phyloP scores from a whole-genome alignment of 2,797 vertebrate genomes.

The Peromyscus attwateri region DNA sequence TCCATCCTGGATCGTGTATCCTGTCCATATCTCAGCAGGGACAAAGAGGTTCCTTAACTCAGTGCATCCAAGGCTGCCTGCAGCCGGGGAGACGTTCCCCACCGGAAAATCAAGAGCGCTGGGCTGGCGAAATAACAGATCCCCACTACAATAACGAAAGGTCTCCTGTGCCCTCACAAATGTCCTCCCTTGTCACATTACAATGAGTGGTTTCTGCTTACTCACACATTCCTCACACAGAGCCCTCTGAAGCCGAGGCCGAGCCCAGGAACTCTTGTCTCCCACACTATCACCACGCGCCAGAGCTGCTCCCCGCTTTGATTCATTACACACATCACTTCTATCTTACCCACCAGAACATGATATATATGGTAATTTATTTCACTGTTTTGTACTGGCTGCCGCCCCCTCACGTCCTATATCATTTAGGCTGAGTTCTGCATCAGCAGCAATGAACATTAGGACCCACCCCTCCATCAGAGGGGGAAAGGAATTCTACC shows the following conservation, averaged over 20 bases:
- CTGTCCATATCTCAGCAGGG: fast-evolving
- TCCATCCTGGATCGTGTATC: background rate
- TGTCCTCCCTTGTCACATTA: slow-evolving; percentile 78
- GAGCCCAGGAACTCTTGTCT: slow-evolving; percentile 59
- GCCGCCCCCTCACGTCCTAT: slow-evolving; percentile 76
- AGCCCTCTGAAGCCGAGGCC: slow-evolving; percentile 40
- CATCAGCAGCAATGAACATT: slow-evolving; percentile 68
- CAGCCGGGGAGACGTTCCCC: background rate
- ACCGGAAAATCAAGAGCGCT: slow-evolving; percentile 43
- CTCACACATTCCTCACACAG: slow-evolving; percentile 69
- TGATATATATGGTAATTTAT: slow-evolving; percentile 85
- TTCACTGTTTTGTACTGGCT: slow-evolving; percentile 78
- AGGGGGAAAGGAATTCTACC: slow-evolving; percentile 23
- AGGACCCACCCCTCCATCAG: slow-evolving; percentile 58
- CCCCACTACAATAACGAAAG: slow-evolving; percentile 36
- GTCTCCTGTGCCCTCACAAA: slow-evolving; percentile 72
- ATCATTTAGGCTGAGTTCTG: slow-evolving; percentile 79
- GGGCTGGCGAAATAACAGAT: slow-evolving; percentile 57
- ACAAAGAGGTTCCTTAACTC: background rate
- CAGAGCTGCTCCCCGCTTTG: slow-evolving; percentile 78
- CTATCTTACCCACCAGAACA: slow-evolving; percentile 82
- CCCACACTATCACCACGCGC: slow-evolving; percentile 59
- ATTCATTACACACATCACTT: slow-evolving; percentile 84
- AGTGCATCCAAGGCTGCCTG: background rate
- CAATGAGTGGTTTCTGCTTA: slow-evolving; percentile 79